phyloP scores from a whole-genome alignment of 2,888 invertebrate genomes.

The Cremastinae sp. region DNA sequence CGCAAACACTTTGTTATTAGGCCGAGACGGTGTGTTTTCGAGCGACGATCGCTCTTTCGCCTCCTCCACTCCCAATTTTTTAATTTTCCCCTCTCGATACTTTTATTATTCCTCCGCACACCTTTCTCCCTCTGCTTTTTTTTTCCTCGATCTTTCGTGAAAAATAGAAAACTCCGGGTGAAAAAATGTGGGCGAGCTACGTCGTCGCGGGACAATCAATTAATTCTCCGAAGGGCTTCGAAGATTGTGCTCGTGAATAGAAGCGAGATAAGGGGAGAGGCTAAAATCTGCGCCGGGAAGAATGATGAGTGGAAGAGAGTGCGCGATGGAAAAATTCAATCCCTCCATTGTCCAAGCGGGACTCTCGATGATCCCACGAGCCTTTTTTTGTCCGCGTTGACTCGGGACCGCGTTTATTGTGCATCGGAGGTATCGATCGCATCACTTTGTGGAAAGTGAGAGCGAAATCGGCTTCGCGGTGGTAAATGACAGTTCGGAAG shows the following conservation, averaged over 20 bases:
- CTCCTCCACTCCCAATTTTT: constrained; percentile 1
- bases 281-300: constrained; percentile 50
- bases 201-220: constrained; percentile 39
- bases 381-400: constrained; percentile 37
- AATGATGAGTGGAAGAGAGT: constrained; percentile 52
- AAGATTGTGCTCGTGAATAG: constrained; percentile 55
- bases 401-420: constrained; percentile 40
- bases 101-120: no score
- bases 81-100: constrained; percentile 16
- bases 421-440: constrained; percentile 46
- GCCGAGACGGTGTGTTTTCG: constrained; percentile 59
- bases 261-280: constrained; percentile 56
- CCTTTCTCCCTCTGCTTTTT: no score
- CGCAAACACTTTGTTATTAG: constrained; percentile 74
- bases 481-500: constrained; percentile 64
- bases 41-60: constrained; percentile 57
- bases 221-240: constrained; percentile 31
- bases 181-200: constrained; percentile 20
- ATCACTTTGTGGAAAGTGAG: constrained; percentile 25
- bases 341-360: constrained; percentile 55
- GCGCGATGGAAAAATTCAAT: constrained; percentile 53
- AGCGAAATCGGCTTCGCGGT: constrained; percentile 48
- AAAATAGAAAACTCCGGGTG: constrained; percentile 34
- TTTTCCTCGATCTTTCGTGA: constrained; percentile 6
- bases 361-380: constrained; percentile 39